A percentile compares a stretch with the other conserved stretches of the same genome.
These are phyloP conservation scores for Entomyzon cyanotis DNA, from an alignment of 2,113 vertebrate genomes.

Conservation along the genomic window DNA sequence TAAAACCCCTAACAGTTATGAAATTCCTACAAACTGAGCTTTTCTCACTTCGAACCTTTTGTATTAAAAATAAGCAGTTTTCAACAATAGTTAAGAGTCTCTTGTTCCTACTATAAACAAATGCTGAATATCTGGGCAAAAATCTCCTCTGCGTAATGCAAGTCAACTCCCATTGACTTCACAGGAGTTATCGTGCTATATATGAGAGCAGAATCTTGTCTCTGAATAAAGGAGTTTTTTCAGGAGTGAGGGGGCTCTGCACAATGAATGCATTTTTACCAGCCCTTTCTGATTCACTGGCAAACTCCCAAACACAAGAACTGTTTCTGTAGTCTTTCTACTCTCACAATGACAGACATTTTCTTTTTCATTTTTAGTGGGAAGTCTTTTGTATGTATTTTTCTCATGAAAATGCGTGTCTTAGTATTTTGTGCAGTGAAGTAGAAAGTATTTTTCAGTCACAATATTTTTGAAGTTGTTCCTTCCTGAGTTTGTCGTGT, in stretches of 20 bases:
- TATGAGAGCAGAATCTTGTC: slow-evolving; percentile 49
- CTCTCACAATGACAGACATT: slow-evolving; percentile 62
- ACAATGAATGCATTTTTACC: slow-evolving; percentile 68
- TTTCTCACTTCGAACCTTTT: background rate
- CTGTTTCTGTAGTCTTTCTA: slow-evolving; percentile 59
- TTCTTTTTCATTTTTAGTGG: slow-evolving; percentile 58
- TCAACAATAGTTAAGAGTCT: background rate
- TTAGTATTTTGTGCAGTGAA: background rate
- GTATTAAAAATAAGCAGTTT: slow-evolving; percentile 31
- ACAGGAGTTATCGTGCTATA: slow-evolving; percentile 3
- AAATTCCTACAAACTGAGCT: background rate
- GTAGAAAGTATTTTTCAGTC: background rate
- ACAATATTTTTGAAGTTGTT: background rate
- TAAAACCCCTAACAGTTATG: background rate
- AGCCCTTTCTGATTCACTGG: slow-evolving; percentile 63
- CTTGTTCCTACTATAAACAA: slow-evolving; percentile 36
- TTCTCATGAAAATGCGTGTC: background rate
- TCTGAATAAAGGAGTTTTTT: slow-evolving; percentile 60
- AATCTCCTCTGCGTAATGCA: background rate
- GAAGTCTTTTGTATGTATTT: slow-evolving; percentile 37
- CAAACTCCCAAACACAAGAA: slow-evolving; percentile 53
- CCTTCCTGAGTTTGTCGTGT: background rate
- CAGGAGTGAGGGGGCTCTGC: slow-evolving; percentile 54
- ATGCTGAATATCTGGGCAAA: slow-evolving; percentile 1
- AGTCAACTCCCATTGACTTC: slow-evolving; percentile 42